Conservation (phyloP, 2,888 invertebrate species). For the Leptura quadrifasciata region DNA sequence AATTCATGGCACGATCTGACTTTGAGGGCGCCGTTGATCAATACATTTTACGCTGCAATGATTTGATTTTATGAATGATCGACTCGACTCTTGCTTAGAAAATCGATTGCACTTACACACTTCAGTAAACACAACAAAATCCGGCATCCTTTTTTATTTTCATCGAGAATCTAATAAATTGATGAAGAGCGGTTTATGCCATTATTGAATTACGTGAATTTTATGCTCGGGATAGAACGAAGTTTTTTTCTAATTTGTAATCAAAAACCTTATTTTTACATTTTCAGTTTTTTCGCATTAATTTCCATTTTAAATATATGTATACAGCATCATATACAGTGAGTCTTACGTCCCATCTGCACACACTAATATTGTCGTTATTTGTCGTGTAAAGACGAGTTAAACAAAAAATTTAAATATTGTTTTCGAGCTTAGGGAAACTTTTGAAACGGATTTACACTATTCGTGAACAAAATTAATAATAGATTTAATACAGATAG, state of each 20-base stretch:
- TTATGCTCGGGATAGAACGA: background rate
- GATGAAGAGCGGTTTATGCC: constrained; percentile 26
- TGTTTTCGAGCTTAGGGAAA: too few relatives aligned
- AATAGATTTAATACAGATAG: too few relatives aligned
- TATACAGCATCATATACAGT: too few relatives aligned
- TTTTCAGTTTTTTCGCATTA: background rate
- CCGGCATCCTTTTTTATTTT: constrained; percentile 33
- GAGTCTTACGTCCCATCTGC: too few relatives aligned
- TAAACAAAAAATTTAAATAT: too few relatives aligned
- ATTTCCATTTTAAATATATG: too few relatives aligned
- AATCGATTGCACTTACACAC: constrained; percentile 56
- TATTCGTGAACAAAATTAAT: too few relatives aligned
- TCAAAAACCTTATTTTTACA: background rate
- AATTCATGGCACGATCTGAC: constrained; percentile 30
- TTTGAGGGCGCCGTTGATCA: constrained; percentile 33
- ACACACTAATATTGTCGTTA: too few relatives aligned
- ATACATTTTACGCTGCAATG: constrained; percentile 52
- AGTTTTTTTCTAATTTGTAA: background rate
- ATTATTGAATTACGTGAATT: constrained; percentile 31
- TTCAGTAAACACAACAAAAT: constrained; percentile 46
- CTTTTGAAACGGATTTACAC: too few relatives aligned
- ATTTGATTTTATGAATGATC: constrained; percentile 62
- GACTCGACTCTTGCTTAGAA: constrained; percentile 55
- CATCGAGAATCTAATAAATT: constrained; percentile 37
- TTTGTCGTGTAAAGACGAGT: too few relatives aligned